Percentiles rank a stretch among this genome's conserved stretches.
Evolutionary conservation across 2,113 vertebrate species (phyloP).

Genomic region (Ceratotherium simum): DNA sequence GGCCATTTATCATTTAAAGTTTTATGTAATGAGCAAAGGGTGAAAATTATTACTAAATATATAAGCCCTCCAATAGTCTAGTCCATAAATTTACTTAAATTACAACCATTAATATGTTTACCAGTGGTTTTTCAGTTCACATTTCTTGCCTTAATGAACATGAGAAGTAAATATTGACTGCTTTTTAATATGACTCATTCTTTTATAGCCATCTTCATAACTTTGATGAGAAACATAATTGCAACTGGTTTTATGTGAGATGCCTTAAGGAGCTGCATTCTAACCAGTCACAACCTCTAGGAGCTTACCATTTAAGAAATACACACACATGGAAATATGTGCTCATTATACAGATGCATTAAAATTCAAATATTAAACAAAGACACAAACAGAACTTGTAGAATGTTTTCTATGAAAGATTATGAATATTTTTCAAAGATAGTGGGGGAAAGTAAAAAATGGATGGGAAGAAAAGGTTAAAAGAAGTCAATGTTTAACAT

Average conservation of each 20-base stretch:
- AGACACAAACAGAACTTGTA: neutral
- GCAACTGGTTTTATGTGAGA: neutral
- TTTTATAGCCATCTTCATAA: conserved; percentile 14
- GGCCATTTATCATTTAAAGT: conserved; percentile 60
- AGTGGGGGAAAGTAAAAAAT: neutral
- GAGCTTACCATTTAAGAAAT: neutral
- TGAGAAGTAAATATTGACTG: conserved; percentile 72
- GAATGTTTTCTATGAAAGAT: neutral
- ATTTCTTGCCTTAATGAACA: conserved; percentile 68
- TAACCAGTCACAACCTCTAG: neutral
- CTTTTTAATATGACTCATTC: conserved; percentile 47
- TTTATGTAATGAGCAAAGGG: conserved; percentile 59
- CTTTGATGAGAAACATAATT: neutral
- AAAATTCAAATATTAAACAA: neutral
- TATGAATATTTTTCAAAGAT: neutral
- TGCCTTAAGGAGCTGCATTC: neutral
- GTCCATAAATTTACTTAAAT: conserved; percentile 69
- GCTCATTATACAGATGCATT: neutral
- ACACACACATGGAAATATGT: neutral
- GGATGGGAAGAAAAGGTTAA: neutral
- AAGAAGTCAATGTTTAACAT: neutral
- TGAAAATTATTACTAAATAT: conserved; percentile 67
- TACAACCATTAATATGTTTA: conserved; percentile 61
- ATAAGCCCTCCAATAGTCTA: conserved; percentile 25
- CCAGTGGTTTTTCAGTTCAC: conserved; percentile 53